phyloP scores from a whole-genome alignment of 2,888 invertebrate genomes.

The Onthophagus sagittarius region DNA sequence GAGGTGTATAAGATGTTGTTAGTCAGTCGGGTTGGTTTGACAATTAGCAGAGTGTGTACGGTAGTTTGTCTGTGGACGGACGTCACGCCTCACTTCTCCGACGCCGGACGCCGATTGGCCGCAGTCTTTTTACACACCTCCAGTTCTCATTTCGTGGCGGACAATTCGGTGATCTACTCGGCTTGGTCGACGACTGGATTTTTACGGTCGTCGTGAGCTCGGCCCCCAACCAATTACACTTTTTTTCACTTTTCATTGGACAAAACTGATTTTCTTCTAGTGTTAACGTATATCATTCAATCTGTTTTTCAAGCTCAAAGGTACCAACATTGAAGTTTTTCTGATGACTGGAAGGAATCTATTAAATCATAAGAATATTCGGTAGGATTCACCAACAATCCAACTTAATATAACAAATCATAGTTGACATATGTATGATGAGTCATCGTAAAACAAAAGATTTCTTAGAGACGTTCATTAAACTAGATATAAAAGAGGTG shows the following conservation, averaged over 20 bases:
- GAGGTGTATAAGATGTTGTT: neutral
- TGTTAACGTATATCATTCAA: no score
- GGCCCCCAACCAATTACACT: slow-evolving; percentile 5
- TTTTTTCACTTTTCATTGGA: slow-evolving; percentile 9
- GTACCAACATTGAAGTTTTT: no score
- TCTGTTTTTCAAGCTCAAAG: no score
- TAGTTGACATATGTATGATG: no score
- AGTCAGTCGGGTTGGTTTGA: neutral
- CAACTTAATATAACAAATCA: no score
- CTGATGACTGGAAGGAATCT: no score
- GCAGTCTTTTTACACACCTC: slow-evolving; percentile 36
- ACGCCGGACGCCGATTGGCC: slow-evolving; percentile 32
- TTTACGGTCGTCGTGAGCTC: slow-evolving; percentile 14
- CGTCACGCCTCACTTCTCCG: slow-evolving; percentile 35
- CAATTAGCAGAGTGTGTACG: slow-evolving; percentile 4
- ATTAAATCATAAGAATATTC: no score
- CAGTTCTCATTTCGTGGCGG: slow-evolving; percentile 32
- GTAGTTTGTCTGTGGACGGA: slow-evolving; percentile 27
- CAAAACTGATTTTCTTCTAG: neutral
- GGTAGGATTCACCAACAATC: no score
- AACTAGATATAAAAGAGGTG: no score
- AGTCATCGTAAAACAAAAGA: no score
- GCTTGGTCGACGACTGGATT: slow-evolving; percentile 23
- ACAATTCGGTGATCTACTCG: slow-evolving; percentile 34
- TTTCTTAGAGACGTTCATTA: no score